A percentile compares a stretch with the other conserved stretches of the same genome.
These are phyloP conservation scores for Chiloscyllium punctatum DNA, from an alignment of 2,797 vertebrate species.

Conservation along the genomic window DNA sequence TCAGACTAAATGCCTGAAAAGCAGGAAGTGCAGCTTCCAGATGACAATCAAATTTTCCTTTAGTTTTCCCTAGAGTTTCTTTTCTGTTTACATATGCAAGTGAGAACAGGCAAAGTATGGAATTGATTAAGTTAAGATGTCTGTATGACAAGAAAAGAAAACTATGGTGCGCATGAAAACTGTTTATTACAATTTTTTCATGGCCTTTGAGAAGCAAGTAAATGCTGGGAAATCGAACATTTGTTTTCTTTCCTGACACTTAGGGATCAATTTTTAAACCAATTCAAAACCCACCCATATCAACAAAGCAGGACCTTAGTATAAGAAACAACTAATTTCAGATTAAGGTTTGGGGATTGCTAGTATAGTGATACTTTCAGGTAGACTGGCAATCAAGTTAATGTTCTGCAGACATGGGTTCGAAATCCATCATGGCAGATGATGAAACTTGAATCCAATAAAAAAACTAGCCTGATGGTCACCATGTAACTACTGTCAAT, in stretches of 20 bases:
- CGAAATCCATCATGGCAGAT: too few relatives aligned
- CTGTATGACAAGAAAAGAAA: neutral
- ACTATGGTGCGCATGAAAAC: neutral
- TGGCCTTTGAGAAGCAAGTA: neutral
- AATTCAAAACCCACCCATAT: neutral
- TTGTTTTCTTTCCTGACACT: neutral
- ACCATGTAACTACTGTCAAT: too few relatives aligned
- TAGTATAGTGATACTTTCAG: too few relatives aligned
- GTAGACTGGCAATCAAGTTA: too few relatives aligned
- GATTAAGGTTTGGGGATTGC: neutral
- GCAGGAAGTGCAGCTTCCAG: neutral
- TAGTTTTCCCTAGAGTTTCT: neutral
- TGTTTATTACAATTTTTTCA: neutral
- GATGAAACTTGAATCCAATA: too few relatives aligned
- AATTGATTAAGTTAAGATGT: neutral
- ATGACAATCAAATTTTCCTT: neutral
- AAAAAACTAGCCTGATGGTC: too few relatives aligned
- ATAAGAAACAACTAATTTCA: neutral
- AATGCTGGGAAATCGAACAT: neutral
- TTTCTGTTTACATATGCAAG: neutral
- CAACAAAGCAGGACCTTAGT: neutral
- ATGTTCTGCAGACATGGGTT: too few relatives aligned
- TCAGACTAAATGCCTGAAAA: neutral
- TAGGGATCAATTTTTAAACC: neutral
- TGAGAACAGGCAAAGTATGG: neutral